Conservation (phyloP, 2,888 invertebrate genomes). For the Acanthacorydalis orientalis region DNA sequence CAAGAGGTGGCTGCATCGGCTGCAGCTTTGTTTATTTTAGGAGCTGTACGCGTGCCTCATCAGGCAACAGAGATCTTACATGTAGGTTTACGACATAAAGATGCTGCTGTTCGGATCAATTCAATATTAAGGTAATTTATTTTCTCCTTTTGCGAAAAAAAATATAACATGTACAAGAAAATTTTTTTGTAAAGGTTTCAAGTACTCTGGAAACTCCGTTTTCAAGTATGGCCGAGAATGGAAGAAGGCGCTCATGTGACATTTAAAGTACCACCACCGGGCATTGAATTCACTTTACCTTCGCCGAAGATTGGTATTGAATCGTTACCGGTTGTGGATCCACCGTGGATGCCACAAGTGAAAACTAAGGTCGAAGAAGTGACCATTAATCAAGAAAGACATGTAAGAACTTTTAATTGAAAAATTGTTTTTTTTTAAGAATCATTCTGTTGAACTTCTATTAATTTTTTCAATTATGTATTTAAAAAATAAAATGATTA, state of each 20-base stretch:
- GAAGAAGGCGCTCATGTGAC: conserved; percentile 91
- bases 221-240: conserved; percentile 99
- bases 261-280: conserved; percentile 97
- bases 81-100: conserved; percentile 67
- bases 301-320: conserved; percentile 98
- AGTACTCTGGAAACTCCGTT: conserved; percentile 90
- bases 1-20: conserved; percentile 70
- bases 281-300: conserved; percentile 96
- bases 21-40: conserved; percentile 80
- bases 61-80: conserved; percentile 83
- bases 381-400: conserved; percentile 92
- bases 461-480: too few relatives aligned
- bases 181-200: conserved; percentile 45
- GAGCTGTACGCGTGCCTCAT: conserved; percentile 81
- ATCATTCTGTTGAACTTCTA: too few relatives aligned
- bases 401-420: conserved; percentile 35
- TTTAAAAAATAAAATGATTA: background rate
- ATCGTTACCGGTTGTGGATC: conserved; percentile 86
- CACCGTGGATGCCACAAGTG: conserved; percentile 96
- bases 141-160: too few relatives aligned
- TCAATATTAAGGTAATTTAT: conserved; percentile 50
- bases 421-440: background rate
- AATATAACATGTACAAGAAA: background rate
- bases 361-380: conserved; percentile 99
- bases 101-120: conserved; percentile 65